A percentile compares a stretch with the other conserved stretches of the same genome.
These are phyloP conservation scores for Ia io DNA, from an alignment of 2,113 vertebrate species.

Conservation along the genomic window DNA sequence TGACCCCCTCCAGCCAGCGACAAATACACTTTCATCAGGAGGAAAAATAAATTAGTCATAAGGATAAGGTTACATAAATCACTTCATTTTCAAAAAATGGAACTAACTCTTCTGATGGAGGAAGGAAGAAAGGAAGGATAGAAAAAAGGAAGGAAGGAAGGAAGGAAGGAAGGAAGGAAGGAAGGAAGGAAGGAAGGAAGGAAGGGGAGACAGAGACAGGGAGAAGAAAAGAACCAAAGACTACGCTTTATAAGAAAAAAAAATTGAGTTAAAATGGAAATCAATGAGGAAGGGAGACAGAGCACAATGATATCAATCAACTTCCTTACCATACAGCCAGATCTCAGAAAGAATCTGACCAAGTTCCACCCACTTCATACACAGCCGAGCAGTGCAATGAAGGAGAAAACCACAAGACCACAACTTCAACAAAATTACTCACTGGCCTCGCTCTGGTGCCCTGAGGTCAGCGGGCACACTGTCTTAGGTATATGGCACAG, in stretches of 20 bases:
- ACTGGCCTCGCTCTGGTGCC: background rate
- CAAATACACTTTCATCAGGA: background rate
- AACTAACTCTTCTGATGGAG: background rate
- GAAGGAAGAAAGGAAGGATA: too few species aligned
- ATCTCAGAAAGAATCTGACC: background rate
- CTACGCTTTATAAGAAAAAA: background rate
- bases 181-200: too few species aligned
- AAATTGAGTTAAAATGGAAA: background rate
- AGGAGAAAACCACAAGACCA: slow-evolving; percentile 63
- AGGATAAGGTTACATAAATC: background rate
- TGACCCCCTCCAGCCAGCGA: background rate
- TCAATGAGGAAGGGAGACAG: background rate
- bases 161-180: background rate
- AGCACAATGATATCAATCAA: background rate
- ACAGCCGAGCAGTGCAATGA: slow-evolving; percentile 20
- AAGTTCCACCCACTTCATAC: background rate
- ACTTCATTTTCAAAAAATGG: background rate
- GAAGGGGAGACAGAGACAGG: background rate
- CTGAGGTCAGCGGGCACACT: background rate
- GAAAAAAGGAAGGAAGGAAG: too few species aligned
- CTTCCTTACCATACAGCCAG: background rate
- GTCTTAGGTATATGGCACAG: background rate
- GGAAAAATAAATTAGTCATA: background rate
- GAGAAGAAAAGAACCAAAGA: background rate
- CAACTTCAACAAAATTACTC: slow-evolving; percentile 25